phyloP scores from a whole-genome alignment of 2,888 invertebrate genomes.

The Ormia ochracea region DNA sequence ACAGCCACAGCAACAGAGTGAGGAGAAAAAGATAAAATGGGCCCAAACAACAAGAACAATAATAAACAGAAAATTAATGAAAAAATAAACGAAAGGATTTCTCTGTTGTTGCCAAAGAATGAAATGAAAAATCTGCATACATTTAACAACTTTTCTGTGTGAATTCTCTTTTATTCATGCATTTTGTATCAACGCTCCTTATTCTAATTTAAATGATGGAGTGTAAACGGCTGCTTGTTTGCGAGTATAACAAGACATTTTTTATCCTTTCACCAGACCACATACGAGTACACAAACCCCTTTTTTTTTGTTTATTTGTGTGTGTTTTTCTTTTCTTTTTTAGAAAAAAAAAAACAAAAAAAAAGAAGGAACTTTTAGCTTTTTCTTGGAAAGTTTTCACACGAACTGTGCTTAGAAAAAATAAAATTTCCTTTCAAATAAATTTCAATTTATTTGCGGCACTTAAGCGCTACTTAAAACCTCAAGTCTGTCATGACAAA shows the following conservation, averaged over 20 bases:
- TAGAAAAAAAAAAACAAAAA: no score
- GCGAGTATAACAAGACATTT: constrained; percentile 16
- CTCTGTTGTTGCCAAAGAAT: constrained; percentile 59
- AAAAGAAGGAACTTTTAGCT: no score
- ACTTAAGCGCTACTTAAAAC: constrained; percentile 68
- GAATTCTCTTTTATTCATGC: constrained; percentile 1
- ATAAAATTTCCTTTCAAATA: constrained; percentile 57
- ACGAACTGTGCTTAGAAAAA: constrained; percentile 24
- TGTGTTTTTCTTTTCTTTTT: not conserved
- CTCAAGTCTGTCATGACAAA: constrained; percentile 71
- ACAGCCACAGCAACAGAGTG: constrained; percentile 45
- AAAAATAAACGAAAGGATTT: constrained; percentile 61
- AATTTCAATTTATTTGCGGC: constrained; percentile 65
- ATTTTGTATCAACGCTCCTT: not conserved
- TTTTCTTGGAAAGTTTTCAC: constrained; percentile 14
- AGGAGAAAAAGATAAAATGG: constrained; percentile 48
- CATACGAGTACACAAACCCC: not conserved
- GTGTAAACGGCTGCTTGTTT: constrained; percentile 61
- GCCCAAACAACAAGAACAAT: constrained; percentile 33
- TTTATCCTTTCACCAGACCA: constrained; percentile 53
- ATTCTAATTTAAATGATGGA: constrained; percentile 62
- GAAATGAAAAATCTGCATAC: constrained; percentile 65
- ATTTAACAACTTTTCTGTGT: constrained; percentile 62
- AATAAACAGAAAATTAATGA: constrained; percentile 24
- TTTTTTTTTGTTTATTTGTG: no score